These are phyloP conservation scores for Lagocephalus sceleratus DNA, from an alignment of 2,797 vertebrate species.

Conservation along the genomic window DNA sequence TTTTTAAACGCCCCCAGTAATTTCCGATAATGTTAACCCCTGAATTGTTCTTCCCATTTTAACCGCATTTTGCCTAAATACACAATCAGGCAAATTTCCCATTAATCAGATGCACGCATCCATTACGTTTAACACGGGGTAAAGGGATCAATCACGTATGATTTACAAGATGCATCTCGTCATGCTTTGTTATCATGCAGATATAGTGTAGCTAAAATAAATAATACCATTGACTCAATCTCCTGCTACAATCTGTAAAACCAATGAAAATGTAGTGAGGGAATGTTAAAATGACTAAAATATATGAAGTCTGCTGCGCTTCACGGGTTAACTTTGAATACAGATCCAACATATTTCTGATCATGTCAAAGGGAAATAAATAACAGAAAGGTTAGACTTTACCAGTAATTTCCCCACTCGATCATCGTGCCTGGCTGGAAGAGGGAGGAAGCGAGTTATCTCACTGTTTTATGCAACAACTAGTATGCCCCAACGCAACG, in stretches of 20 bases:
- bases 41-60: not conserved
- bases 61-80: slow-evolving; percentile 11
- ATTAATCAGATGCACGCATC: slow-evolving; percentile 14
- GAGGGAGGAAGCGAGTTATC: slow-evolving; percentile 2
- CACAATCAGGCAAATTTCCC: slow-evolving; percentile 18
- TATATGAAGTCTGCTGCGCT: slow-evolving; percentile 1
- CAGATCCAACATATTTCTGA: not conserved
- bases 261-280: slow-evolving; percentile 50
- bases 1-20: slow-evolving; percentile 5
- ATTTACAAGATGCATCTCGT: slow-evolving; percentile 11
- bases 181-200: slow-evolving; percentile 47
- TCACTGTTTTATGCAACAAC: too few relatives aligned
- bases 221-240: slow-evolving; percentile 55
- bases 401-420: slow-evolving; percentile 99
- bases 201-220: slow-evolving; percentile 10
- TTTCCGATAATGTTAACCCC: slow-evolving; percentile 15
- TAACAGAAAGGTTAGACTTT: slow-evolving; percentile 30
- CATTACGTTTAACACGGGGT: slow-evolving; percentile 4
- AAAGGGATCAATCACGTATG: slow-evolving; percentile 12
- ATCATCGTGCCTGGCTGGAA: slow-evolving; percentile 96
- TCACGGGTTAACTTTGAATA: not conserved
- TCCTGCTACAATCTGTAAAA: slow-evolving; percentile 68
- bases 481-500: not conserved
- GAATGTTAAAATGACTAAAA: slow-evolving; percentile 8
- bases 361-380: not conserved